Conservation (phyloP, 2,888 invertebrate genomes). For the Platycheirus albimanus region DNA sequence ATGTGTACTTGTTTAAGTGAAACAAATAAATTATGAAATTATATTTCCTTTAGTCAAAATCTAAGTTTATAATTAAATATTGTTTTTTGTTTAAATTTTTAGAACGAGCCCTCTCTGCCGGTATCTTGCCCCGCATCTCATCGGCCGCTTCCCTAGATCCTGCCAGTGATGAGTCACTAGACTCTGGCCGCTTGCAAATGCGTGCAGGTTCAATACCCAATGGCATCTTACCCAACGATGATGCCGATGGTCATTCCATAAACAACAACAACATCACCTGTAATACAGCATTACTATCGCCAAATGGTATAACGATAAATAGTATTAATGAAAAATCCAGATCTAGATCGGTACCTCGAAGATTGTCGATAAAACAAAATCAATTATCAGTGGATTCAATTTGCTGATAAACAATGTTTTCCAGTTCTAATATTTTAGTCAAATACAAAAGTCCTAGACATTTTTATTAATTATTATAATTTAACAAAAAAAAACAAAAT, state of each 20-base stretch:
- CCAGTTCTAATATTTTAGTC: slow-evolving; percentile 51
- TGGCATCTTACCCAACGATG: slow-evolving; percentile 79
- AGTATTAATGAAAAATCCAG: slow-evolving; percentile 82
- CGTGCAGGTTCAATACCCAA: slow-evolving; percentile 82
- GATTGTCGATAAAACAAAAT: slow-evolving; percentile 82
- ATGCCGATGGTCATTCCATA: slow-evolving; percentile 67
- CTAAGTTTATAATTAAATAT: neutral
- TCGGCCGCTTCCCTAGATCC: slow-evolving; percentile 82
- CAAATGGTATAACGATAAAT: slow-evolving; percentile 77
- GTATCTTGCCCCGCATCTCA: slow-evolving; percentile 80
- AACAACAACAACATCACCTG: slow-evolving; percentile 72
- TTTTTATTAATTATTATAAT: slow-evolving; percentile 26
- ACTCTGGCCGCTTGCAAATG: slow-evolving; percentile 81
- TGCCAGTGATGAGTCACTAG: slow-evolving; percentile 82
- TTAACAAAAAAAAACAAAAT: slow-evolving; percentile 1
- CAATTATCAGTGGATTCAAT: slow-evolving; percentile 82
- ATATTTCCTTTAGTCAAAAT: no score
- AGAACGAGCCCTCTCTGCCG: slow-evolving; percentile 81
- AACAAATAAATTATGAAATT: no score
- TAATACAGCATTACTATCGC: slow-evolving; percentile 75
- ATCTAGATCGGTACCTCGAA: slow-evolving; percentile 79
- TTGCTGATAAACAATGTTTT: slow-evolving; percentile 81
- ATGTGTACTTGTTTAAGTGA: no score
- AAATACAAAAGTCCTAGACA: slow-evolving; percentile 40
- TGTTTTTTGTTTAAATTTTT: slow-evolving; percentile 12